A percentile compares a stretch with the other conserved stretches of the same genome.
Evolutionary conservation across 2,113 vertebrate genomes (phyloP).

Genomic region (Paramormyrops kingsleyae): DNA sequence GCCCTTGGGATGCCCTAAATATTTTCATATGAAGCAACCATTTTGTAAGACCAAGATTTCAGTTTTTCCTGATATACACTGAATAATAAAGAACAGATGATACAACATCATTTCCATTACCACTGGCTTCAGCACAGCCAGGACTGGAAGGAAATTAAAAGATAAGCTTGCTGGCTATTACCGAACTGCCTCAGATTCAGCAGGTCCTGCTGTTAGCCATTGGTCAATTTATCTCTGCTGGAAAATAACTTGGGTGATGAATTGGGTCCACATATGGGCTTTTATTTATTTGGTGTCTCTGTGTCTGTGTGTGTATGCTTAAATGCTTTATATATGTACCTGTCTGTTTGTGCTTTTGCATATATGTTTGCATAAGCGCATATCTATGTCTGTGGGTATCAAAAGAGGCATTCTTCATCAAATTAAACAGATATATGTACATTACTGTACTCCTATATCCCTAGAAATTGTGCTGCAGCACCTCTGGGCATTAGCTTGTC

Average conservation of each 20-base stretch:
- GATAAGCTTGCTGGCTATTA: constrained; percentile 37
- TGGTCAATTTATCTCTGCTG: constrained; percentile 38
- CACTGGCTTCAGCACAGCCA: not conserved
- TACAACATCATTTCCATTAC: constrained; percentile 16
- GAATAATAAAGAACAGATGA: constrained; percentile 7
- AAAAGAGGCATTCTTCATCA: not conserved
- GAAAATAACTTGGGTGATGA: constrained; percentile 41
- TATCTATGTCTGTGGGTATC: not conserved
- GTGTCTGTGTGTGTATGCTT: not conserved
- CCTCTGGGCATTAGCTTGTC: not conserved
- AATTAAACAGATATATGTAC: not conserved
- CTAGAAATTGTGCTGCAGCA: not conserved
- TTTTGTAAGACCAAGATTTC: not conserved
- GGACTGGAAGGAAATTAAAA: constrained; percentile 21
- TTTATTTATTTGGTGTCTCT: not conserved
- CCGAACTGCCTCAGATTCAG: constrained; percentile 32
- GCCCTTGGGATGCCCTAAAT: not conserved
- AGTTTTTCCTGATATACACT: not conserved
- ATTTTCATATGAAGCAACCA: not conserved
- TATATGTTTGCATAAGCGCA: not conserved
- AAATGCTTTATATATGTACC: not conserved
- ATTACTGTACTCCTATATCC: not conserved
- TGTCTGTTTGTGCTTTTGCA: not conserved
- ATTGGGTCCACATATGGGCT: constrained; percentile 21
- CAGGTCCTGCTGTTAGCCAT: constrained; percentile 13